Evolutionary conservation across 1,140 invertebrate genomes (phyloP), one percentile per base, ranked within the genome.

Genomic region (Orius insidiosus): DNA sequence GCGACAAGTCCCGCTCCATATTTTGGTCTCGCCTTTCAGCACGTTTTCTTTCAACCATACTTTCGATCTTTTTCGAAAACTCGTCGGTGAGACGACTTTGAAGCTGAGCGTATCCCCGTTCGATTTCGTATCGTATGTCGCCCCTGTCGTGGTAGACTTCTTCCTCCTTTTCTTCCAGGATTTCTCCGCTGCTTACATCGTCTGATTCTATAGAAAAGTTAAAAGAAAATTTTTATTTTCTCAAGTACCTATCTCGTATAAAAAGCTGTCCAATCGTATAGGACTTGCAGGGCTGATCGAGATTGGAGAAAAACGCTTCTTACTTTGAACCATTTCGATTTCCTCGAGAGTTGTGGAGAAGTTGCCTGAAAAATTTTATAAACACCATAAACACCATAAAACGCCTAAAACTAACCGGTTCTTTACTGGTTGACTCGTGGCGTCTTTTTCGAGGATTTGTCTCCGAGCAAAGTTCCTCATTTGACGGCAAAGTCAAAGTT

Each of bases 271-370:
- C 48, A 69, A 65, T 52, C 69, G 64, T 41, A 66, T 72, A 0
- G 78, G 77, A 56, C 76, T 80, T 11, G 75, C 75, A 1, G 78
- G 77, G 74, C 72, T 2, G 76, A 78, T 2, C 68, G 50, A 5
- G 70, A 70, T 31, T 43, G 72, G 9, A 80, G 62, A 55, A 81
- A n/a, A 5, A 76, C 78, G 49, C 74, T 67, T 57, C 80, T 80
- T 13, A 82, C 75, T 57, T 76, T 76, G 38, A 68, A 73, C 78
- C 79, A 82, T 57, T 79, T 78, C 10, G 72, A 58, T 15, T 63
- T 57, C 16, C 63, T 56, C 30, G 58, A 58, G n/a, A 57, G 53
- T 38, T 59, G 55, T 19, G 59, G 59, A 16, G 57, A 59, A 2
- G 57, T 55, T 6, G 53, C 51, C 16, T 56, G 52, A 10, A 18